phyloP scores from a whole-genome alignment of 1,140 invertebrate genomes.

The Drosophila ananassae region DNA sequence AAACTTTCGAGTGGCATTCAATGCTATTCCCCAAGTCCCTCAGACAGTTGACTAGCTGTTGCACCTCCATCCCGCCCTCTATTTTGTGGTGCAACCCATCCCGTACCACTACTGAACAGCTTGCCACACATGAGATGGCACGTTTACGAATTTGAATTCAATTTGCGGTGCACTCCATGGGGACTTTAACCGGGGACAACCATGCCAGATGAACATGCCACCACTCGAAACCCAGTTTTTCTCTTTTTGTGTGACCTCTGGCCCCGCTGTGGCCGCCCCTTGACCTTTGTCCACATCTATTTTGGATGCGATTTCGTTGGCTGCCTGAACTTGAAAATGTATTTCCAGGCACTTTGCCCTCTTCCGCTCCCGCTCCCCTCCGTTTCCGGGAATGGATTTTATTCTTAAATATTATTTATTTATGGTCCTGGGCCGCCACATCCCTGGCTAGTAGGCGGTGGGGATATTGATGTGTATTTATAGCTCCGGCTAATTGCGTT shows the following conservation, averaged over 20 bases:
- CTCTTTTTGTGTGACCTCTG: not conserved
- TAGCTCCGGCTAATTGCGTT: constrained; percentile 35
- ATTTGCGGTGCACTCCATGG: constrained; percentile 61
- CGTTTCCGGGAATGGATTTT: constrained; percentile 15
- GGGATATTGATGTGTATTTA: constrained; percentile 22
- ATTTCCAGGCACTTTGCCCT: constrained; percentile 28
- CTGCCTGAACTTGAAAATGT: constrained; percentile 68
- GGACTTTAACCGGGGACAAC: constrained; percentile 27
- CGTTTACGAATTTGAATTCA: constrained; percentile 76
- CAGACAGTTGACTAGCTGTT: constrained; percentile 23
- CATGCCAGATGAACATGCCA: constrained; percentile 16
- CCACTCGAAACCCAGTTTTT: not conserved
- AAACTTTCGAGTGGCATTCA: constrained; percentile 19
- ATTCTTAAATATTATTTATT: constrained; percentile 40
- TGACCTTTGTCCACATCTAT: constrained; percentile 57
- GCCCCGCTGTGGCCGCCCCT: constrained; percentile 9
- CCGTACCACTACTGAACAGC: constrained; percentile 11
- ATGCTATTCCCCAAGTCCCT: constrained; percentile 33
- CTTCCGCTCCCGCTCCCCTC: too few relatives aligned
- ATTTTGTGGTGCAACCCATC: not conserved
- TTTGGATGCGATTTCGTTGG: constrained; percentile 42
- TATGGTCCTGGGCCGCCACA: constrained; percentile 8
- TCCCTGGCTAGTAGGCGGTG: constrained; percentile 2
- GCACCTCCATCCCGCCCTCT: not conserved
- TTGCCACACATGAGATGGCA: constrained; percentile 59